A percentile compares a stretch with the other conserved stretches of the same genome.
These are phyloP conservation scores for Melanotus villosus DNA, from an alignment of 2,888 invertebrate genomes.

Conservation along the genomic window DNA sequence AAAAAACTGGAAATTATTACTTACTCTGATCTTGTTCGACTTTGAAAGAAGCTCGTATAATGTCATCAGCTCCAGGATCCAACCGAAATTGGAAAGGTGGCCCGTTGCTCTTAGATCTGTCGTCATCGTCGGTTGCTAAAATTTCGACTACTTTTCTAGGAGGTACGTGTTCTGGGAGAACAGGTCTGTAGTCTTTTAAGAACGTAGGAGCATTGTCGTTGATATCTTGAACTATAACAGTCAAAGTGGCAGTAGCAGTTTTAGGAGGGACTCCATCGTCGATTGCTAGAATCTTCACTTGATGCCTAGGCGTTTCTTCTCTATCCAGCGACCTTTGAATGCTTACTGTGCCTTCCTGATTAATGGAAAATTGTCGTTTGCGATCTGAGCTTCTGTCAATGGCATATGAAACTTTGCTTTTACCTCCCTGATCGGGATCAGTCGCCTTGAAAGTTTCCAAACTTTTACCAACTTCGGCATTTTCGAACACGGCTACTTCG, in stretches of 20 bases:
- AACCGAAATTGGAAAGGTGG: constrained; percentile 96
- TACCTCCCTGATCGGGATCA: constrained; percentile 96
- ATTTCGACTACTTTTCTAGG: constrained; percentile 94
- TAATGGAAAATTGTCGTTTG: constrained; percentile 94
- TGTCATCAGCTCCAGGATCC: constrained; percentile 94
- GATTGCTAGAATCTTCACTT: constrained; percentile 95
- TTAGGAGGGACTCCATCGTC: constrained; percentile 95
- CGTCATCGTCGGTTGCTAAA: constrained; percentile 94
- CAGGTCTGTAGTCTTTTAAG: constrained; percentile 92
- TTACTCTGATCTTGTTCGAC: constrained; percentile 96
- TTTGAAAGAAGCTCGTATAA: constrained; percentile 94
- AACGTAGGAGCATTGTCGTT: constrained; percentile 96
- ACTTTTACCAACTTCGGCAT: constrained; percentile 91
- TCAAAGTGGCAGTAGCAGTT: constrained; percentile 93
- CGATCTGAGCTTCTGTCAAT: constrained; percentile 94
- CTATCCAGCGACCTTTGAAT: constrained; percentile 94
- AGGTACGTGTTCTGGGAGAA: constrained; percentile 92
- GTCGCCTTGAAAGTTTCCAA: constrained; percentile 95
- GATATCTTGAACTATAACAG: constrained; percentile 95
- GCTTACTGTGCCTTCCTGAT: constrained; percentile 94
- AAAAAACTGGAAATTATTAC: too few species aligned
- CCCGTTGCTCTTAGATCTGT: constrained; percentile 94
- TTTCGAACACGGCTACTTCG: constrained; percentile 92
- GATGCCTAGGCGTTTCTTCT: constrained; percentile 95
- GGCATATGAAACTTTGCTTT: constrained; percentile 91